Conservation (phyloP, 2,888 invertebrate genomes). For the Eupeodes luniger region DNA sequence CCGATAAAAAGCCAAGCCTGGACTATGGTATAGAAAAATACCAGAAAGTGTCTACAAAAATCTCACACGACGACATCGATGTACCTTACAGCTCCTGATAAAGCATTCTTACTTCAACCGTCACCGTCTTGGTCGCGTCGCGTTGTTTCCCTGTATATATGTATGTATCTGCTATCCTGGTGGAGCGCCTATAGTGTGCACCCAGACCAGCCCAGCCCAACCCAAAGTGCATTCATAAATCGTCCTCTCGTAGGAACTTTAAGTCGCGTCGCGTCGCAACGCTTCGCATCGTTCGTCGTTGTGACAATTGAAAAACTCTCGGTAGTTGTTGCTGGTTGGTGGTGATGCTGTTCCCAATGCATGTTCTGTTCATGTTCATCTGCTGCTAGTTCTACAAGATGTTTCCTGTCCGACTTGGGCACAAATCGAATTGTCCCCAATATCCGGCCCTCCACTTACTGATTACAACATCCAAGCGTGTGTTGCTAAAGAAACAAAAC, state of each 20-base stretch:
- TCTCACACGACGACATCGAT: slow-evolving; percentile 53
- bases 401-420: slow-evolving; percentile 82
- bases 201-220: slow-evolving; percentile 53
- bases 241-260: slow-evolving; percentile 53
- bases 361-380: slow-evolving; percentile 74
- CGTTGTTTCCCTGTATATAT: not conserved
- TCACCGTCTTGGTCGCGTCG: not conserved
- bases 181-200: not conserved
- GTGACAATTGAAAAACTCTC: slow-evolving; percentile 69
- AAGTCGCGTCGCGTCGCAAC: not conserved
- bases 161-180: not conserved
- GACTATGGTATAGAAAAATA: slow-evolving; percentile 3
- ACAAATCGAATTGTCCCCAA: slow-evolving; percentile 84
- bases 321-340: slow-evolving; percentile 31
- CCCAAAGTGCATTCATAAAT: slow-evolving; percentile 76
- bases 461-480: slow-evolving; percentile 73
- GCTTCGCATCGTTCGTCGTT: not conserved
- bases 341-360: slow-evolving; percentile 58
- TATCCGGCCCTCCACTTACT: slow-evolving; percentile 79
- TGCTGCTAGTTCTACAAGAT: slow-evolving; percentile 82
- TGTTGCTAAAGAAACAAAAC: slow-evolving; percentile 20
- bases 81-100: slow-evolving; percentile 61
- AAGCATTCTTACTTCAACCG: slow-evolving; percentile 55
- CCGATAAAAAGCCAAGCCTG: slow-evolving; percentile 28
- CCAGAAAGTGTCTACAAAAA: slow-evolving; percentile 44